Conservation (phyloP, 2,113 vertebrate genomes). For the Sarotherodon lohbergeri region DNA sequence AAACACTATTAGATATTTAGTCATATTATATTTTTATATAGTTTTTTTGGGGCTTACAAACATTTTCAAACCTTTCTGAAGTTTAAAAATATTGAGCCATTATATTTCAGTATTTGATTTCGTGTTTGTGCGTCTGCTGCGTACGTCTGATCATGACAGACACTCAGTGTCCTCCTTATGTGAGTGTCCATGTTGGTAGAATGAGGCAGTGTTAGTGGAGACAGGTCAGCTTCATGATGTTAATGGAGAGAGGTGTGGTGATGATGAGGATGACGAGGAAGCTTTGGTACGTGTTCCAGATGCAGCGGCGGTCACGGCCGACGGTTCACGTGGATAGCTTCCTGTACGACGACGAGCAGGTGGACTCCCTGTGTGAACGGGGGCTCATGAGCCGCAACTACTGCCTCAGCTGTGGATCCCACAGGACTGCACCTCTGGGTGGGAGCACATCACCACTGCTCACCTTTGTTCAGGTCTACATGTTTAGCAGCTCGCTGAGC, state of each 20-base stretch:
- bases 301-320: slow-evolving; percentile 71
- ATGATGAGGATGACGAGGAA: neutral
- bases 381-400: slow-evolving; percentile 87
- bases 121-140: neutral
- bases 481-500: neutral
- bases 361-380: slow-evolving; percentile 85
- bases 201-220: neutral
- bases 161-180: neutral
- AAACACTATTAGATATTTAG: neutral
- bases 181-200: neutral
- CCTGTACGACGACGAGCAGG: slow-evolving; percentile 87
- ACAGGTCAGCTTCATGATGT: neutral
- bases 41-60: neutral
- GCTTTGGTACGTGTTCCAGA: slow-evolving; percentile 54
- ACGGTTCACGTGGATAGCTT: slow-evolving; percentile 87
- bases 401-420: slow-evolving; percentile 83
- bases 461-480: neutral
- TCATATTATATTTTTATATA: neutral
- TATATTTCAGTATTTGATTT: neutral
- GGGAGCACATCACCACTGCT: slow-evolving; percentile 13
- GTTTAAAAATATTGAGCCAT: neutral
- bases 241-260: neutral
- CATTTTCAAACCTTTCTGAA: neutral
- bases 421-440: slow-evolving; percentile 81
- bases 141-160: neutral